phyloP scores from a whole-genome alignment of 2,797 vertebrate genomes.

The Chiloscyllium punctatum region DNA sequence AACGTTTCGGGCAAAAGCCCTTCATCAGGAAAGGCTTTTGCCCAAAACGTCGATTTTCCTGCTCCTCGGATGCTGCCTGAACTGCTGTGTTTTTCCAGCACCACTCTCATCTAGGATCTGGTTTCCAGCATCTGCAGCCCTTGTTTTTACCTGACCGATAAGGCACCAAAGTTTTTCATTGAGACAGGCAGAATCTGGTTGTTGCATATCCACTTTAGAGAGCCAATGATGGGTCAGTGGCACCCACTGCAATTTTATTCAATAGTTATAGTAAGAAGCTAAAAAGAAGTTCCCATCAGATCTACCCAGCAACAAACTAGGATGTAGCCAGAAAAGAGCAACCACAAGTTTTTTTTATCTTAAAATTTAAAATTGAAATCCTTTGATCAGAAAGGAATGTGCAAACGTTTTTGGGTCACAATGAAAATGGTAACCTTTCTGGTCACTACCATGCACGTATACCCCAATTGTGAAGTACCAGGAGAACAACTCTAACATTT shows the following conservation, averaged over 20 bases:
- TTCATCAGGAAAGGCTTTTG: too few relatives aligned
- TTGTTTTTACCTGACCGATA: too few relatives aligned
- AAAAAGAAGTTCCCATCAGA: neutral
- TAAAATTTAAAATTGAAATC: neutral
- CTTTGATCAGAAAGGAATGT: neutral
- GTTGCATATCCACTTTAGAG: neutral
- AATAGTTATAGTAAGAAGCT: neutral
- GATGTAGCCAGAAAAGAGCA: neutral
- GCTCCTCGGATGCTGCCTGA: too few relatives aligned
- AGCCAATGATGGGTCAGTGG: neutral
- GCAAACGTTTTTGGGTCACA: neutral
- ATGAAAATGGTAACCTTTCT: neutral
- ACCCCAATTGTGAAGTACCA: neutral
- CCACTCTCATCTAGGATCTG: too few relatives aligned
- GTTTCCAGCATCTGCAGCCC: too few relatives aligned
- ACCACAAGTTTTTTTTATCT: neutral
- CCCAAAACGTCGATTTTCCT: too few relatives aligned
- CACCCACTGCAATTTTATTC: neutral
- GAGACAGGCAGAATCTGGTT: neutral
- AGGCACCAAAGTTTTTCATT: neutral
- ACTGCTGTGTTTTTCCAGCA: too few relatives aligned
- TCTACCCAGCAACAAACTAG: neutral
- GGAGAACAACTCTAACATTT: neutral
- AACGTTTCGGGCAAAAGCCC: too few relatives aligned
- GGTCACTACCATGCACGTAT: neutral